Conservation (phyloP, 2,113 vertebrate genomes). For the Uropsilus gracilis region DNA sequence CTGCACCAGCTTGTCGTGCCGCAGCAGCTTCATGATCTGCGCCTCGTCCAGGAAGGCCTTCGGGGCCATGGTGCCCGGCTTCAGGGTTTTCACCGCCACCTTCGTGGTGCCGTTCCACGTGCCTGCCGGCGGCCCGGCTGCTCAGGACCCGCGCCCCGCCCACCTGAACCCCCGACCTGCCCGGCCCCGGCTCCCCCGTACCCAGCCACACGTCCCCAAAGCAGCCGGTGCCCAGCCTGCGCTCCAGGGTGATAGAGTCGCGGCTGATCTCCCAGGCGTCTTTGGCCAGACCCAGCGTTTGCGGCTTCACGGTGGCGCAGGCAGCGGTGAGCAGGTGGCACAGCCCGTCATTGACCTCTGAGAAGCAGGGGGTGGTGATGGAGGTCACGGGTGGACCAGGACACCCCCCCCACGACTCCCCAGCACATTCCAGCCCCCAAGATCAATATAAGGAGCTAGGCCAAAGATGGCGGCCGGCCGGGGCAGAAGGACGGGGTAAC, state of each 20-base stretch:
- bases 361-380: not conserved
- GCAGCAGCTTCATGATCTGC: slow-evolving; percentile 98
- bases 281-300: slow-evolving; percentile 94
- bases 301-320: slow-evolving; percentile 91
- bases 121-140: slow-evolving; percentile 83
- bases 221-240: slow-evolving; percentile 95
- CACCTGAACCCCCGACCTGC: not conserved
- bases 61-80: slow-evolving; percentile 97
- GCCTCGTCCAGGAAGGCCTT: slow-evolving; percentile 98
- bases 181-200: slow-evolving; percentile 83
- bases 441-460: not conserved
- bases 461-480: not conserved
- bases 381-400: not conserved
- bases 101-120: slow-evolving; percentile 97
- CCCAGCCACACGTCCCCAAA: slow-evolving; percentile 98
- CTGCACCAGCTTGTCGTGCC: slow-evolving; percentile 99
- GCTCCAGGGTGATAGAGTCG: slow-evolving; percentile 88
- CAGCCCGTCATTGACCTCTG: slow-evolving; percentile 93
- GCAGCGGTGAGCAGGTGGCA: slow-evolving; percentile 92
- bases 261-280: slow-evolving; percentile 96
- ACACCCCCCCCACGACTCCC: not conserved
- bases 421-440: not conserved
- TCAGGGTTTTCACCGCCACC: slow-evolving; percentile 98
- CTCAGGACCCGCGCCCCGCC: not conserved
- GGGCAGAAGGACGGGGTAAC: not conserved